Evolutionary conservation across 2,113 vertebrate genomes (phyloP), one percentile per base, ranked within the genome.

Genomic region (Serinus canaria): DNA sequence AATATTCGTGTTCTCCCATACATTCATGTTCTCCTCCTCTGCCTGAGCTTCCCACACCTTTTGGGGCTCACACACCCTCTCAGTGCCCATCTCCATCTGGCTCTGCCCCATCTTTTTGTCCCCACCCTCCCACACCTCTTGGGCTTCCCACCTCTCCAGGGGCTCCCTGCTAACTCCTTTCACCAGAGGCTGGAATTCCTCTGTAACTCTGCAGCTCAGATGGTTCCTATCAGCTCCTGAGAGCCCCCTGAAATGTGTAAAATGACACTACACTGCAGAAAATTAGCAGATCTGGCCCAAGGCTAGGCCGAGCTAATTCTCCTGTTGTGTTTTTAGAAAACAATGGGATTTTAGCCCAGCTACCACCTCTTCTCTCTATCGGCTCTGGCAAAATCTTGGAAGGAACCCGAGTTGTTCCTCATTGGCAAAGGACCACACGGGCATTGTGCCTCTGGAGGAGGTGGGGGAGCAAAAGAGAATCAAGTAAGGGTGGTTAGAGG

Each of bases 211-310:
- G 52, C 81, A 55, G 46, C 69, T 95, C 87, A 90, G 55, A 90
- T 94, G 95, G 91, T 94, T 95, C 80, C 41, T 55, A 82, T 95
- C 94, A 92, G 64, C 62, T 92, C 78, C 84, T 23, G n/a, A 69
- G 74, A 82, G 41, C 80, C 90, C 92, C 83, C 89, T 62, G 25
- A 80, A 68, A 80, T 49, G n/a, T 74, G 49, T n/a, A 83, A 39
- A 39, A 52, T 93, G 85, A 78, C 79, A 63, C 75, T 3, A 25
- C 3, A 37, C 55, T 67, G 67, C 59, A 85, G 85, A 88, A 93
- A 96, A 94, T 88, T 52, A 93, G 43, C 85, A 88, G 82, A 47
- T 59, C 63, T 93, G 69, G 67, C 94, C 81, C 55, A 55, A 49
- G 82, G 90, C 76, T 86, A 77, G 63, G 43, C 75, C 20, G 15